Conservation (phyloP, 2,797 vertebrate genomes). For the Chanos chanos region DNA sequence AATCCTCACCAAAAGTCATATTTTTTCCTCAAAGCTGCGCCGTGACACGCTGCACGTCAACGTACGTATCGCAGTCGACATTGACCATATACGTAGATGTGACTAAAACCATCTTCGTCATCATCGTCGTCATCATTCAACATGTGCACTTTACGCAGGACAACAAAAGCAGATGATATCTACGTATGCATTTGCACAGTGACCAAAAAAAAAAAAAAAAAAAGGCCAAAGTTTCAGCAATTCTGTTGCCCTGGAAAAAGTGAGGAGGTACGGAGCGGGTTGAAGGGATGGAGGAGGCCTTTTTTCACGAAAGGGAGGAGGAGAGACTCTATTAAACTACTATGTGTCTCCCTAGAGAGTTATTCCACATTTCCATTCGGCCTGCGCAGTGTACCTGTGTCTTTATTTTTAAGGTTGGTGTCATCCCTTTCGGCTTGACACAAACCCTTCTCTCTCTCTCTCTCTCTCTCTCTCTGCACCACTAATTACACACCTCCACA, state of each 20-base stretch:
- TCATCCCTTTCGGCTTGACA: constrained; percentile 30
- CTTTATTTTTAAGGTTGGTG: constrained; percentile 44
- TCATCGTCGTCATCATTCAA: too few relatives aligned
- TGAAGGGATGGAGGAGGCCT: constrained; percentile 38
- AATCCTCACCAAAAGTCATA: background rate
- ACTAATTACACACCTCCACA: constrained; percentile 29
- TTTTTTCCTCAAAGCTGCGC: too few relatives aligned
- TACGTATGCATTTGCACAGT: constrained; percentile 31
- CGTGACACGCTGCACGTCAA: too few relatives aligned
- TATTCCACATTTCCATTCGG: constrained; percentile 52
- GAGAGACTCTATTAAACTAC: constrained; percentile 48
- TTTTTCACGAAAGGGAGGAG: constrained; percentile 51
- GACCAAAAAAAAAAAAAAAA: constrained; percentile 36
- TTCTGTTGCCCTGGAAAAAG: constrained; percentile 47
- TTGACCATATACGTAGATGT: too few relatives aligned
- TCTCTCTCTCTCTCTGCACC: constrained; percentile 14
- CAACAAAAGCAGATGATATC: too few relatives aligned
- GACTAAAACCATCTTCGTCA: too few relatives aligned
- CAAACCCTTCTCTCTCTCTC: too few relatives aligned
- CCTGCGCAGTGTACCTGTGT: constrained; percentile 45
- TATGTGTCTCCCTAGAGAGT: constrained; percentile 43
- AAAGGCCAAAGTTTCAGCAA: constrained; percentile 40
- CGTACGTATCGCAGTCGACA: too few relatives aligned
- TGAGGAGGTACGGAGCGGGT: constrained; percentile 37
- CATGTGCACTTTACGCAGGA: too few relatives aligned